Conservation (phyloP, 2,113 vertebrate species). For the Percopsis transmontana region DNA sequence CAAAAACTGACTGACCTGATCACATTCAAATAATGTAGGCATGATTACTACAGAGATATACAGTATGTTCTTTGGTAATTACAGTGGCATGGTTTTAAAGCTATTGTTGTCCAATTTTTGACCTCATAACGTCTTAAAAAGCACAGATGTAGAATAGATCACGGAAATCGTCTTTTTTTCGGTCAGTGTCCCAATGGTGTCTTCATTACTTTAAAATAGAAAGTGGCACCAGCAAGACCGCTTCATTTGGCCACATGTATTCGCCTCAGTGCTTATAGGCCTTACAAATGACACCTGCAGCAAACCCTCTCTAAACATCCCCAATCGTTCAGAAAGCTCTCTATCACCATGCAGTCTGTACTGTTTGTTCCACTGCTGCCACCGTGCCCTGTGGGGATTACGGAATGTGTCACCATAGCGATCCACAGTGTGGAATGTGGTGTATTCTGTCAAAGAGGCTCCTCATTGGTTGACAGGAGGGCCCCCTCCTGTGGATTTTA, state of each 20-base stretch:
- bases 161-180: too few species aligned
- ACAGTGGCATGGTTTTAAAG: too few species aligned
- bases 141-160: too few species aligned
- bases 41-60: too few species aligned
- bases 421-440: constrained; percentile 11
- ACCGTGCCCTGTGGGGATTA: constrained; percentile 11
- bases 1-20: too few species aligned
- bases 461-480: not conserved
- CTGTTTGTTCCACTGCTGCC: constrained; percentile 33
- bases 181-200: not conserved
- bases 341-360: constrained; percentile 5
- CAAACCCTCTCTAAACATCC: constrained; percentile 18
- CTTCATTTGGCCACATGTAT: constrained; percentile 5
- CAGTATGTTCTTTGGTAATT: too few species aligned
- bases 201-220: constrained; percentile 14
- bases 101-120: too few species aligned
- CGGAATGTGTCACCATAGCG: constrained; percentile 31
- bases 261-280: not conserved
- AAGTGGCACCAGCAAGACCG: not conserved
- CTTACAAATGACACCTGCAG: constrained; percentile 5
- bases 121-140: too few species aligned
- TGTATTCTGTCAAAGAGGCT: constrained; percentile 16
- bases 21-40: too few species aligned
- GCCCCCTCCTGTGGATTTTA: too few species aligned
- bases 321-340: not conserved